Base-by-base conservation (phyloP, 2,113 vertebrate species). In the Salvelinus alpinus region DNA sequence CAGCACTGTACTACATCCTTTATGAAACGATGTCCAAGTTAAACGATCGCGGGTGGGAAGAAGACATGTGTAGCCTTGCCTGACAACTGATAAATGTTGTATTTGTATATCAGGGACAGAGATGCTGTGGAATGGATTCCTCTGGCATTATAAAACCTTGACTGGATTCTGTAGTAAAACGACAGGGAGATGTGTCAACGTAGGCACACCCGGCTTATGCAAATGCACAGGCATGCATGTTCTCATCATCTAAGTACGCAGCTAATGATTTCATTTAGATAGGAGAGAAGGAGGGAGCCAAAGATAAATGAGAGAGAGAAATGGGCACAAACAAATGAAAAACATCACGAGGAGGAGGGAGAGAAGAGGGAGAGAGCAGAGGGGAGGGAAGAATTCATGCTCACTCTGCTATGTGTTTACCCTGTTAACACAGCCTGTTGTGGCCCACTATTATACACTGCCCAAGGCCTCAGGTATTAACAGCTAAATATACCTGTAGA, bases 401-500 rank as follows among this genome's bases (percentile, higher is more conserved):
- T 88, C 79, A 70, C 71, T 78, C 78, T 79, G 78, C 68, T 72
- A 62, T 78, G 78, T 29, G 66, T 75, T 73, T 80, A 54, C 76
- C 78, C 86, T 78, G 83, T 88, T 87, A 90, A 82, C 78, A 76
- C 71, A 75, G 67, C 81, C 75, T 71, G 78, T 82, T 79, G 74
- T 76, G 78, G 77, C 85, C 79, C 80, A 84, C 86, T 91, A 85
- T 83, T 76, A 81, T 74, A 72, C 44, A 74, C 86, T 73, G 62
- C 83, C 65, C 4, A 5, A 80, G 82, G 81, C 79, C 70, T 38
- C 70, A 74, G 81, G 78, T 84, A 80, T 78, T 71, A 79, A 47
- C 64, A 69, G 75, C 84, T 91, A 87, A 90, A 92, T 91, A 88
- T 88, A 90, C 87, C 87, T 84, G 80, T 85, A 80, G 76, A 80